phyloP scores from a whole-genome alignment of 2,113 vertebrate species.

The Octodon degus region DNA sequence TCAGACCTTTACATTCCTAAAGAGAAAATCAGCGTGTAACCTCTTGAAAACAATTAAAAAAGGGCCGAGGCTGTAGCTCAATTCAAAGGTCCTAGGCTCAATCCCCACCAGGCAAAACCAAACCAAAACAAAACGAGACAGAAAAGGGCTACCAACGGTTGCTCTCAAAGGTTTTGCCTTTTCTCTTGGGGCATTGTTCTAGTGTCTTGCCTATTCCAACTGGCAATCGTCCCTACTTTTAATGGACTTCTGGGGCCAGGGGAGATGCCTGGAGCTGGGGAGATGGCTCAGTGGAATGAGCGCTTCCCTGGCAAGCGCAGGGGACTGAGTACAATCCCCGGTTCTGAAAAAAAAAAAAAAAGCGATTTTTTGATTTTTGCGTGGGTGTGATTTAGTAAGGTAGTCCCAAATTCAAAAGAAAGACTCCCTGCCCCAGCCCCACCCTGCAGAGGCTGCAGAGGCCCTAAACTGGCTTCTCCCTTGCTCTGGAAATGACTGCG shows the following conservation, averaged over 20 bases:
- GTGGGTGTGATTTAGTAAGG: neutral
- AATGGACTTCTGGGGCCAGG: neutral
- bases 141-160: neutral
- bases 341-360: too few relatives aligned
- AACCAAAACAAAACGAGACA: neutral
- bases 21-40: too few relatives aligned
- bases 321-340: too few relatives aligned
- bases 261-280: too few relatives aligned
- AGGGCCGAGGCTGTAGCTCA: neutral
- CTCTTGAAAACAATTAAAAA: neutral
- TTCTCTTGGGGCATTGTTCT: neutral
- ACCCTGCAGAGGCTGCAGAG: neutral
- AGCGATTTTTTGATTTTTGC: constrained; percentile 14
- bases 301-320: too few relatives aligned
- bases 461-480: neutral
- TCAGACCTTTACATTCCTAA: too few relatives aligned
- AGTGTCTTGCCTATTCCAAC: neutral
- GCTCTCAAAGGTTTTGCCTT: neutral
- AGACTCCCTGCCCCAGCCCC: neutral
- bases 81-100: neutral
- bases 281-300: too few relatives aligned
- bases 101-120: neutral
- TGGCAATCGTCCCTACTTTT: neutral
- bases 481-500: neutral
- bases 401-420: neutral